These are phyloP conservation scores for Synanthedon formicaeformis DNA, from an alignment of 2,888 invertebrate species.

Conservation along the genomic window DNA sequence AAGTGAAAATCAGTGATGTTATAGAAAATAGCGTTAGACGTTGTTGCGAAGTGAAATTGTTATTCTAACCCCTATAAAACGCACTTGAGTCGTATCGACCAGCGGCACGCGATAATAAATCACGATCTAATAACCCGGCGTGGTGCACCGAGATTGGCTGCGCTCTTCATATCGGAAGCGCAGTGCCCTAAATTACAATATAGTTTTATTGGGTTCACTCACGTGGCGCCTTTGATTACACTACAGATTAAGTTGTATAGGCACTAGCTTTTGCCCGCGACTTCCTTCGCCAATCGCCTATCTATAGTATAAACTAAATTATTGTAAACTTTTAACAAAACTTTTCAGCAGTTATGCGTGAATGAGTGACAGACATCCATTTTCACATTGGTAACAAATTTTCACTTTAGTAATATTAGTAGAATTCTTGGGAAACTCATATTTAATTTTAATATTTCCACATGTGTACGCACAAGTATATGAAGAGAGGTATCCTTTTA, in stretches of 20 bases:
- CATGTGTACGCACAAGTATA: too few species aligned
- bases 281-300: not conserved
- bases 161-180: slow-evolving; percentile 6
- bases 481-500: too few species aligned
- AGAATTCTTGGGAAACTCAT: too few species aligned
- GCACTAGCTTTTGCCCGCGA: not conserved
- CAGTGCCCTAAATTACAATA: not conserved
- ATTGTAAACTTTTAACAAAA: too few species aligned
- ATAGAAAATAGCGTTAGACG: too few species aligned
- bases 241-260: not conserved
- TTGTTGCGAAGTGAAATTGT: not conserved
- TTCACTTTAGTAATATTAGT: too few species aligned
- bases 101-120: slow-evolving; percentile 26
- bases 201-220: not conserved
- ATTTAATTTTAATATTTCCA: too few species aligned
- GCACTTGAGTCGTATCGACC: slow-evolving; percentile 26
- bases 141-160: slow-evolving; percentile 18
- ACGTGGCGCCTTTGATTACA: not conserved
- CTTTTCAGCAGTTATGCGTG: too few species aligned
- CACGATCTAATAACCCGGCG: slow-evolving; percentile 27
- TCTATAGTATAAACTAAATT: too few species aligned
- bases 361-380: too few species aligned
- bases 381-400: too few species aligned
- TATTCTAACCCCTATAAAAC: slow-evolving; percentile 23
- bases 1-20: too few species aligned